A percentile compares a stretch with the other conserved stretches of the same genome.
Conservation (phyloP, 2,797 vertebrate genomes). For the Enteromius trimaculatus region DNA sequence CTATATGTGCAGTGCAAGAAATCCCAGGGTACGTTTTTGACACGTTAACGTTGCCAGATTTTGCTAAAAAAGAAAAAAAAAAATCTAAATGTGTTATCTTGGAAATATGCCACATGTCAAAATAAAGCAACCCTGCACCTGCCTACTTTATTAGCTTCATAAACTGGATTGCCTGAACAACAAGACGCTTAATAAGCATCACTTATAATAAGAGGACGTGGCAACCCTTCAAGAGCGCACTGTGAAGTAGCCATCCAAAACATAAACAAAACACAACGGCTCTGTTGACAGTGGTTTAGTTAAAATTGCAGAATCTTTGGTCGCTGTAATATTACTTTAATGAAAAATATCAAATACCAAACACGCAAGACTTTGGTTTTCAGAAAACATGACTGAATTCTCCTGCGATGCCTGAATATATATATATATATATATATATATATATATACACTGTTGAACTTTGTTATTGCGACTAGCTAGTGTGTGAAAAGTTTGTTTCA, state of each 20-base stretch:
- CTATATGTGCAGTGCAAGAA: not conserved
- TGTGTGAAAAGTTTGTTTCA: conserved; percentile 14
- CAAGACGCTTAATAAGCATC: not conserved
- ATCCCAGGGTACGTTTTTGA: not conserved
- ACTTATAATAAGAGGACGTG: not conserved
- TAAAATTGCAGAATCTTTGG: not conserved
- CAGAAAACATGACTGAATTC: not conserved
- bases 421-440: not conserved
- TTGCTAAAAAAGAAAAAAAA: not conserved
- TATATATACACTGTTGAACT: not conserved
- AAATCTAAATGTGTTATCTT: not conserved
- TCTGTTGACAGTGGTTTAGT: not conserved
- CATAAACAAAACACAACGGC: not conserved
- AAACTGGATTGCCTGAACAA: not conserved
- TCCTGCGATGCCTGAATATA: not conserved
- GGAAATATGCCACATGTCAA: not conserved
- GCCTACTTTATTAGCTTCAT: not conserved
- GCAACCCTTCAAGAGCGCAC: not conserved
- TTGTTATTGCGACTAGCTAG: not conserved
- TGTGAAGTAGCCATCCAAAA: not conserved
- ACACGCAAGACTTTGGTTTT: not conserved
- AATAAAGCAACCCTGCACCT: not conserved
- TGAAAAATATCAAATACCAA: not conserved
- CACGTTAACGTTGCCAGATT: not conserved
- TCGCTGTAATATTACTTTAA: not conserved